Evolutionary conservation across 2,888 invertebrate species (phyloP).

Genomic region (Perizoma affinitatum): DNA sequence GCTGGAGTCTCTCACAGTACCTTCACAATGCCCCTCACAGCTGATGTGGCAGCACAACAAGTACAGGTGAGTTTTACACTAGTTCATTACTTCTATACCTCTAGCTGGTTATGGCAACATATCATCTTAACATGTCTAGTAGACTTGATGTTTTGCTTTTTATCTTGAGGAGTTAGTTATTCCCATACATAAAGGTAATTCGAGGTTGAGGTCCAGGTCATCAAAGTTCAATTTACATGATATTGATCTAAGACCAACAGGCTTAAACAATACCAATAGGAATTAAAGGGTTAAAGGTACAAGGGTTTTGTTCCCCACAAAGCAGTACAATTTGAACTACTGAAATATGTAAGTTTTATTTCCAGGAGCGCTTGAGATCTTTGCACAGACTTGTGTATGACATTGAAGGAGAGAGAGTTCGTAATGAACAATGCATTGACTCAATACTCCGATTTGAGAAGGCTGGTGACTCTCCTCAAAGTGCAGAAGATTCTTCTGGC

Average conservation of each 20-base stretch:
- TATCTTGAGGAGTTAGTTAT: no score
- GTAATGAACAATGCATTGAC: conserved; percentile 91
- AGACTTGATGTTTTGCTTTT: no score
- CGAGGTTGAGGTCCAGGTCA: no score
- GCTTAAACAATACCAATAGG: no score
- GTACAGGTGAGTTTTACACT: conserved; percentile 69
- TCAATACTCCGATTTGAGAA: conserved; percentile 90
- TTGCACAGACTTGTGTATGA: conserved; percentile 91
- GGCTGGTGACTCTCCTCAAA: conserved; percentile 63
- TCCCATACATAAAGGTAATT: no score
- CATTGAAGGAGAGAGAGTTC: conserved; percentile 91
- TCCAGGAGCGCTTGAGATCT: conserved; percentile 90
- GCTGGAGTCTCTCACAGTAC: conserved; percentile 77
- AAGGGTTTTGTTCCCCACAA: no score
- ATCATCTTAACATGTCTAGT: no score
- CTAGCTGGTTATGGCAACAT: no score
- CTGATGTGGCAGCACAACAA: conserved; percentile 90
- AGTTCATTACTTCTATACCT: background rate
- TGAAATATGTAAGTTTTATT: background rate
- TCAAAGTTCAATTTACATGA: no score
- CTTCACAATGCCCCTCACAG: conserved; percentile 89
- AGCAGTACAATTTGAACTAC: no score
- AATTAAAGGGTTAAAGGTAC: no score
- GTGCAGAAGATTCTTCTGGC: conserved; percentile 71
- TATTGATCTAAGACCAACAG: no score